These are phyloP conservation scores for Melanaphis sacchari DNA, from an alignment of 1,140 invertebrate species.

Conservation along the genomic window DNA sequence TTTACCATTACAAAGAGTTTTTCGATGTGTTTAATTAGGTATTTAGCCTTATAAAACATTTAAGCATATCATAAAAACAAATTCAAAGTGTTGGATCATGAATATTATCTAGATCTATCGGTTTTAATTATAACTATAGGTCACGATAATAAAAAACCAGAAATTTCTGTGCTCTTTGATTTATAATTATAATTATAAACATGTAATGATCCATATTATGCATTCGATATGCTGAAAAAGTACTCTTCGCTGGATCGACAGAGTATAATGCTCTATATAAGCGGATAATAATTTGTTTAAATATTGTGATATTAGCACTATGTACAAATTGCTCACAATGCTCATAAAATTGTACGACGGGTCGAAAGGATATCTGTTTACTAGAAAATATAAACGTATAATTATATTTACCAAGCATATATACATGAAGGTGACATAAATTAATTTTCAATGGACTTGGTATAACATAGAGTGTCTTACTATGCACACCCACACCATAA, in stretches of 20 bases:
- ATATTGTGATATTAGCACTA: not conserved
- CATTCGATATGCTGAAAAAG: not conserved
- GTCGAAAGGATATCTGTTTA: not conserved
- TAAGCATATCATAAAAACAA: not conserved
- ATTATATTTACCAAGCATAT: not conserved
- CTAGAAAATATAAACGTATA: not conserved
- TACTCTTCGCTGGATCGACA: not conserved
- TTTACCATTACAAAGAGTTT: no score
- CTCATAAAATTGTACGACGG: not conserved
- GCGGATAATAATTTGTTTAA: not conserved
- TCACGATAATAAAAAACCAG: not conserved
- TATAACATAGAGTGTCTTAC: not conserved
- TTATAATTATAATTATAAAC: not conserved
- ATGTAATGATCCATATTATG: not conserved
- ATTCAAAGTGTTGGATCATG: not conserved
- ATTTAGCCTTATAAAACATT: no score
- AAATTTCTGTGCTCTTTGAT: not conserved
- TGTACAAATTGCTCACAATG: not conserved
- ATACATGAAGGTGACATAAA: not conserved
- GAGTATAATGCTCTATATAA: not conserved
- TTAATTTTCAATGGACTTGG: not conserved
- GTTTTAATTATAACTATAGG: not conserved
- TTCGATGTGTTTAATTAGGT: no score
- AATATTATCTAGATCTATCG: not conserved
- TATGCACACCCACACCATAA: not conserved